These are phyloP conservation scores for Archips xylosteana DNA, from an alignment of 2,888 invertebrate species.

Conservation along the genomic window DNA sequence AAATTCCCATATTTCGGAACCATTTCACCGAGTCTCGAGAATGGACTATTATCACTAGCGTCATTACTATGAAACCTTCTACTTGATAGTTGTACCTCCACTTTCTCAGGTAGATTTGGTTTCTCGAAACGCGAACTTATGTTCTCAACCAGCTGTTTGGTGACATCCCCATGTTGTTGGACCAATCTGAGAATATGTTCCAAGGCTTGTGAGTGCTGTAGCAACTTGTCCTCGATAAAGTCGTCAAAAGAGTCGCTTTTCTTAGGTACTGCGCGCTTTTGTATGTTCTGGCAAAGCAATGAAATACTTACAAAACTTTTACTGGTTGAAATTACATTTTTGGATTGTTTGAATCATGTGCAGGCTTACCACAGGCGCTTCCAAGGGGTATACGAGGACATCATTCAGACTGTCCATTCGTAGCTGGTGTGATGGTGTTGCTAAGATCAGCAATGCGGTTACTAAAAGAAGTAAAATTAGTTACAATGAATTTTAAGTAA, in stretches of 20 bases:
- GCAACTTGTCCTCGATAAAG: constrained; percentile 64
- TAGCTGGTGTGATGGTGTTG: constrained; percentile 48
- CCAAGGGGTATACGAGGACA: constrained; percentile 51
- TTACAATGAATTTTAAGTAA: background rate
- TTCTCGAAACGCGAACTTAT: constrained; percentile 52
- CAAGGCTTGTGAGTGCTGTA: constrained; percentile 66
- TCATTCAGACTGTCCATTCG: constrained; percentile 52
- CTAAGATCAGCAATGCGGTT: constrained; percentile 44
- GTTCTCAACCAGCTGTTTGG: constrained; percentile 59
- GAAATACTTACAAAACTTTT: constrained; percentile 43
- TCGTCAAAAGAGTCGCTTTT: constrained; percentile 47
- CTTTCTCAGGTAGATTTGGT: constrained; percentile 62
- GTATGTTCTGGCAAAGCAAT: constrained; percentile 59
- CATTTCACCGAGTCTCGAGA: constrained; percentile 59
- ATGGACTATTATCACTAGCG: constrained; percentile 49
- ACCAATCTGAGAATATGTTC: constrained; percentile 60
- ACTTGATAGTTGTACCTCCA: constrained; percentile 53
- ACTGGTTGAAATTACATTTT: background rate
- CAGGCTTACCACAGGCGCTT: constrained; percentile 54
- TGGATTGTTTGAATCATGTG: background rate
- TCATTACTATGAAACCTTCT: constrained; percentile 49
- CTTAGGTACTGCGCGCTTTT: constrained; percentile 53
- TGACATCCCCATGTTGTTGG: constrained; percentile 55
- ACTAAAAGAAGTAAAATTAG: constrained; percentile 43
- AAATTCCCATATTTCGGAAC: constrained; percentile 64